A percentile compares a stretch with the other conserved stretches of the same genome.
Evolutionary conservation across 2,797 vertebrate genomes (phyloP).

Genomic region (Epinephelus awoara): DNA sequence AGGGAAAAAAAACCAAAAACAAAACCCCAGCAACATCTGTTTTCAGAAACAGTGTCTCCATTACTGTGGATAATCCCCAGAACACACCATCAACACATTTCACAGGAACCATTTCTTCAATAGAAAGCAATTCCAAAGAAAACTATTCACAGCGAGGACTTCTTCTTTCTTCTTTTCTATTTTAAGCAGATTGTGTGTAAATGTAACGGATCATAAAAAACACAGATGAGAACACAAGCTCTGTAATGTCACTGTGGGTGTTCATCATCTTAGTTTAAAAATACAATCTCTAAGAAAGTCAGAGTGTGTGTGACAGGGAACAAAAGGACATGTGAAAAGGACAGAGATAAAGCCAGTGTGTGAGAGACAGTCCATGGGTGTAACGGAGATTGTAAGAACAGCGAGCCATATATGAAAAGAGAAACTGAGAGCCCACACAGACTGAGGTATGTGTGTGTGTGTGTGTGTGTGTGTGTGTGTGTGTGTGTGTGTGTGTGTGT

Average conservation of each 20-base stretch:
- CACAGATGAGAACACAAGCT: not conserved
- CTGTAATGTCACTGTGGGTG: slow-evolving; percentile 5
- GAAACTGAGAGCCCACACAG: slow-evolving; percentile 49
- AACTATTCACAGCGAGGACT: not conserved
- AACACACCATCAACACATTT: slow-evolving; percentile 7
- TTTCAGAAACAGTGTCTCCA: slow-evolving; percentile 12
- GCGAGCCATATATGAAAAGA: slow-evolving; percentile 33
- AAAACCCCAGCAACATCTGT: slow-evolving; percentile 16
- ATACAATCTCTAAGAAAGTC: slow-evolving; percentile 36
- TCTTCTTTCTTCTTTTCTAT: not conserved
- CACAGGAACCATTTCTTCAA: slow-evolving; percentile 1
- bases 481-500: slow-evolving; percentile 42
- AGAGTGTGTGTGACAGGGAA: slow-evolving; percentile 35
- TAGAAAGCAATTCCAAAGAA: not conserved
- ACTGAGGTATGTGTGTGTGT: slow-evolving; percentile 35
- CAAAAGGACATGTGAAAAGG: slow-evolving; percentile 38
- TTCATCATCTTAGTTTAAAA: slow-evolving; percentile 25
- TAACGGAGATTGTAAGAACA: slow-evolving; percentile 29
- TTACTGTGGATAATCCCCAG: slow-evolving; percentile 20
- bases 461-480: slow-evolving; percentile 38
- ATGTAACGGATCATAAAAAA: slow-evolving; percentile 23
- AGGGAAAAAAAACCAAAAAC: not conserved
- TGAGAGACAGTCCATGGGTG: slow-evolving; percentile 16
- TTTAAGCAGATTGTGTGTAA: slow-evolving; percentile 16
- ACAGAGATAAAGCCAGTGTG: slow-evolving; percentile 26